phyloP scores from a whole-genome alignment of 2,113 vertebrate species.

The Pandion haliaetus region DNA sequence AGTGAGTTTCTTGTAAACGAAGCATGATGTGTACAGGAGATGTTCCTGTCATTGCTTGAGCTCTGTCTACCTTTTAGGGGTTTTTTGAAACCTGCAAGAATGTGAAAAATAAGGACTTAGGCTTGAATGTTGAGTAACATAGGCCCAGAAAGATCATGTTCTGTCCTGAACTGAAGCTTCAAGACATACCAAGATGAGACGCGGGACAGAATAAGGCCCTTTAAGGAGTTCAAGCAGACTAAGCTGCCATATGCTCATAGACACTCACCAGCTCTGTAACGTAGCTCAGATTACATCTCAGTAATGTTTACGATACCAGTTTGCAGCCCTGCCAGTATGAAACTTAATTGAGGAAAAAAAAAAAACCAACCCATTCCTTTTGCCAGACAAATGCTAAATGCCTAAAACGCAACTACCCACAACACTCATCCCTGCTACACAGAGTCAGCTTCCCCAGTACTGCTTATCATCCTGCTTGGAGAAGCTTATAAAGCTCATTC shows the following conservation, averaged over 20 bases:
- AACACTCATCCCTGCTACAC: neutral
- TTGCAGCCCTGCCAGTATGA: neutral
- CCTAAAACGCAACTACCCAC: neutral
- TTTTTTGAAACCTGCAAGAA: neutral
- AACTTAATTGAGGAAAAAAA: neutral
- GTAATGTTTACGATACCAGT: neutral
- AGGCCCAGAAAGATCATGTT: neutral
- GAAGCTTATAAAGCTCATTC: neutral
- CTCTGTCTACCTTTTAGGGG: fast-evolving
- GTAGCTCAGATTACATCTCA: neutral
- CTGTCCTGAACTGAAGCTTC: neutral
- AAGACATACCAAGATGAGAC: fast-evolving
- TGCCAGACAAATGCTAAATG: neutral
- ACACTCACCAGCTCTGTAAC: neutral
- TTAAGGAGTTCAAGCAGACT: neutral
- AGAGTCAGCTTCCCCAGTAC: neutral
- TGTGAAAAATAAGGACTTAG: neutral
- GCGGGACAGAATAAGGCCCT: neutral
- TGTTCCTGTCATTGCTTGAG: neutral
- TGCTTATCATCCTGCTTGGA: neutral
- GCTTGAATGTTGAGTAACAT: neutral
- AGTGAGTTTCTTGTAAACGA: neutral
- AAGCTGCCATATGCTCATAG: neutral
- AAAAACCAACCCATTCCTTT: neutral
- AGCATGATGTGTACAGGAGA: neutral